Evolutionary conservation across 2,113 vertebrate species (phyloP).

Genomic region (Geococcyx californianus): DNA sequence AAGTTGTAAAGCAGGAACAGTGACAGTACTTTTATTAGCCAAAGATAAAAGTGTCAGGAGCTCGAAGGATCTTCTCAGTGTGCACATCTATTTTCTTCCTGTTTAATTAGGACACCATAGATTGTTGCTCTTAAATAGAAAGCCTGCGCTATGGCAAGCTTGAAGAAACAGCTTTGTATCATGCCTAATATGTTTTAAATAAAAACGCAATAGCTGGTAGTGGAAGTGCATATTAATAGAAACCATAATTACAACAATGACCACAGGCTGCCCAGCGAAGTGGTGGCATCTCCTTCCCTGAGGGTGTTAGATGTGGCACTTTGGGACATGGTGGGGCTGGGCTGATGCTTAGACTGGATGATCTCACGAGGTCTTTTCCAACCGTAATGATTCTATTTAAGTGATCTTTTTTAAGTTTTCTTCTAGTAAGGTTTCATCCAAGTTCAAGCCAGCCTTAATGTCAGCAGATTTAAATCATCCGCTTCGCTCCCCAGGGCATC

Average conservation of each 20-base stretch:
- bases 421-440: not conserved
- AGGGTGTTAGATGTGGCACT: too few species aligned
- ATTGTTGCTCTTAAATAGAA: not conserved
- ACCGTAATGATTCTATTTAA: not conserved
- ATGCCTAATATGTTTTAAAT: not conserved
- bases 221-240: not conserved
- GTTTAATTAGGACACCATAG: not conserved
- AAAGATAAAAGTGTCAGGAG: not conserved
- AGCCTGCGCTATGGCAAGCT: not conserved
- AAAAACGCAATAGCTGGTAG: not conserved
- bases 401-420: not conserved
- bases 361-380: too few species aligned
- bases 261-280: too few species aligned
- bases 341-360: too few species aligned
- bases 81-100: not conserved
- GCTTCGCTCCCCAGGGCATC: accelerated
- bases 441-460: not conserved
- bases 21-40: not conserved
- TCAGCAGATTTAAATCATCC: not conserved
- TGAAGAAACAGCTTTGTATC: not conserved
- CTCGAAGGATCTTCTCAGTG: not conserved
- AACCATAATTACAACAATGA: too few species aligned
- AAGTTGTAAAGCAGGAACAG: not conserved
- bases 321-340: too few species aligned
- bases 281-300: too few species aligned